A percentile compares a stretch with the other conserved stretches of the same genome.
Conservation (phyloP, 2,113 vertebrate species). For the Naja naja region DNA sequence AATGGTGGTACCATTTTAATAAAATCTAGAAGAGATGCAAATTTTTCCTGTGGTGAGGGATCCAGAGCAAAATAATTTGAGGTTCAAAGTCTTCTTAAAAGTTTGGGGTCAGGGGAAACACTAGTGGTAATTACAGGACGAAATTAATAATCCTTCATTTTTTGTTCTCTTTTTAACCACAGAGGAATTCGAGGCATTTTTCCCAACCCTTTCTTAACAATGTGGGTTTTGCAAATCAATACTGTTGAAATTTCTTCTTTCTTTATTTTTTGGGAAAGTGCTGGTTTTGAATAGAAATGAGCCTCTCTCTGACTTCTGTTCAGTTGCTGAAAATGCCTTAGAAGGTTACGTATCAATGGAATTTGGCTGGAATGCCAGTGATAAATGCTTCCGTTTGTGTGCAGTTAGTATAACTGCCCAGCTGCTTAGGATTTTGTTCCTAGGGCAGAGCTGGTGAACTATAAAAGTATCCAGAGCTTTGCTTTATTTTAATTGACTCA, state of each 20-base stretch:
- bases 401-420: neutral
- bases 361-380: constrained; percentile 36
- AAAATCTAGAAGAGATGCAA: neutral
- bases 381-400: constrained; percentile 27
- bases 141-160: constrained; percentile 38
- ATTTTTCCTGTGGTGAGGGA: neutral
- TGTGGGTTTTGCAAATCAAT: constrained; percentile 33
- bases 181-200: constrained; percentile 18
- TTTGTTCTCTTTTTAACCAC: neutral
- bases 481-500: neutral
- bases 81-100: neutral
- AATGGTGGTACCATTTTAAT: neutral
- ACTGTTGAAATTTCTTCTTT: neutral
- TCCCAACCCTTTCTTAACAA: constrained; percentile 26
- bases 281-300: constrained; percentile 24
- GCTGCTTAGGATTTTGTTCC: constrained; percentile 6
- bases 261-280: neutral
- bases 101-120: neutral
- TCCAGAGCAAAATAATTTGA: neutral
- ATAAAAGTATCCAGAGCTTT: fast-evolving
- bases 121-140: neutral
- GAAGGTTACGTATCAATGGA: neutral
- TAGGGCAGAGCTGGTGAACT: constrained; percentile 12
- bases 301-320: neutral
- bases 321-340: constrained; percentile 13